A percentile compares a stretch with the other conserved stretches of the same genome.
Evolutionary conservation across 2,113 vertebrate genomes (phyloP).

Genomic region (Etheostoma cragini): DNA sequence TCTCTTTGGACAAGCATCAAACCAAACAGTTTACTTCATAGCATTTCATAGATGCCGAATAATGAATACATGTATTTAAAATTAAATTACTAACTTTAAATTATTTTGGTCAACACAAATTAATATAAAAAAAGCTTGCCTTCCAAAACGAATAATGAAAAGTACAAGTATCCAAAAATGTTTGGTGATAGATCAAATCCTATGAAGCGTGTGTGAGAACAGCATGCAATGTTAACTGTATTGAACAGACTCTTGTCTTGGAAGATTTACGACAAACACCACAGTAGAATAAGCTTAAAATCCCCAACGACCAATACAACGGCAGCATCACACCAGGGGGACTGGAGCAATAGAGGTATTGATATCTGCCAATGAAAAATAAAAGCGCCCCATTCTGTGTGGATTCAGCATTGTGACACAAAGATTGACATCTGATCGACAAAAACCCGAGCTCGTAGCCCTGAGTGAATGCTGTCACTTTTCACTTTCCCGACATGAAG

Average conservation of each 20-base stretch:
- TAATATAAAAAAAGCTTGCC: not conserved
- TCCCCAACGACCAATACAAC: constrained; percentile 23
- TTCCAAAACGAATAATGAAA: too few relatives aligned
- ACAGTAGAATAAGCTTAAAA: constrained; percentile 28
- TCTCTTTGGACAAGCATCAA: not conserved
- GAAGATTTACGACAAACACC: constrained; percentile 31
- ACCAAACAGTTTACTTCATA: not conserved
- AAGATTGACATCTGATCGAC: constrained; percentile 16
- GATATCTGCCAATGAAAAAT: constrained; percentile 26
- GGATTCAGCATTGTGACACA: constrained; percentile 18
- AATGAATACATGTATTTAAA: not conserved
- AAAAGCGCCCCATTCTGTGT: constrained; percentile 16
- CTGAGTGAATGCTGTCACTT: constrained; percentile 22
- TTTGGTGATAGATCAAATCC: constrained; percentile 2
- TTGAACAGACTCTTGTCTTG: not conserved
- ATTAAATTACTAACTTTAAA: too few relatives aligned
- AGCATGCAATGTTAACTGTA: not conserved
- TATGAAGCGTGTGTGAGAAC: not conserved
- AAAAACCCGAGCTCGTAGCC: not conserved
- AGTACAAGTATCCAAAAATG: not conserved
- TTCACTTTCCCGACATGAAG: constrained; percentile 42
- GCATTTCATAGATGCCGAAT: not conserved
- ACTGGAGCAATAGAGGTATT: constrained; percentile 1
- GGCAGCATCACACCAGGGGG: not conserved
- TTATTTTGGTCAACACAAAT: not conserved